Conservation (phyloP, 1,140 invertebrate species). For the Drosophila triauraria region DNA sequence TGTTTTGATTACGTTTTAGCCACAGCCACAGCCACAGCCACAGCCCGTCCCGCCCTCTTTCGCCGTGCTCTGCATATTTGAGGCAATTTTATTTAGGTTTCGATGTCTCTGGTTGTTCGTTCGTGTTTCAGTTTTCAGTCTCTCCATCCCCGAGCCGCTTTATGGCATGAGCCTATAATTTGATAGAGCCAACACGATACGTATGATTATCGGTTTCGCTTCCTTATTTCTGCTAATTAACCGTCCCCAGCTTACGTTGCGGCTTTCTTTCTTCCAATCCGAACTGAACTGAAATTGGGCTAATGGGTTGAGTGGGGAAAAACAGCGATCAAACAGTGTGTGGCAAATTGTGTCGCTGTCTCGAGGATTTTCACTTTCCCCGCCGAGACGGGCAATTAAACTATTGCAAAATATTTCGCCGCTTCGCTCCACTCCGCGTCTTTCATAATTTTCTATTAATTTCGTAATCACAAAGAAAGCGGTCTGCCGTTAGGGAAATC, state of each 20-base stretch:
- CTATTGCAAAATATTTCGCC: constrained; percentile 61
- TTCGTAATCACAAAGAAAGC: constrained; percentile 69
- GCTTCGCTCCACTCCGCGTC: background rate
- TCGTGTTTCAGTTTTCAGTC: constrained; percentile 18
- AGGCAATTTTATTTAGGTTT: constrained; percentile 68
- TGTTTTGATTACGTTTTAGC: constrained; percentile 69
- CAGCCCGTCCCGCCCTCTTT: constrained; percentile 11
- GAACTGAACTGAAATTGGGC: constrained; percentile 43
- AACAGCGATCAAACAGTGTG: constrained; percentile 6
- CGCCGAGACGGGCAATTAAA: constrained; percentile 60
- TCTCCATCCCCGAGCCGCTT: constrained; percentile 10
- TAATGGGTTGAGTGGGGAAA: constrained; percentile 45
- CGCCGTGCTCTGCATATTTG: constrained; percentile 56
- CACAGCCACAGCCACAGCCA: too few relatives aligned
- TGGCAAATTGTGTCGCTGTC: constrained; percentile 43
- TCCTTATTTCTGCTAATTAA: constrained; percentile 79
- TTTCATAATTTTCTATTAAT: constrained; percentile 55
- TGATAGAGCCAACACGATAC: constrained; percentile 65
- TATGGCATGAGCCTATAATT: constrained; percentile 66
- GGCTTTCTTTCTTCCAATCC: constrained; percentile 28
- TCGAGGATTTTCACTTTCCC: constrained; percentile 49
- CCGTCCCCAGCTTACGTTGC: constrained; percentile 21
- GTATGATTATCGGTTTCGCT: constrained; percentile 64
- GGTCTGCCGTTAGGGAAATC: constrained; percentile 58
- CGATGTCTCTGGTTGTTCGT: constrained; percentile 57